Evolutionary conservation across 2,797 vertebrate species (phyloP).

Genomic region (Diplodus puntazzo): DNA sequence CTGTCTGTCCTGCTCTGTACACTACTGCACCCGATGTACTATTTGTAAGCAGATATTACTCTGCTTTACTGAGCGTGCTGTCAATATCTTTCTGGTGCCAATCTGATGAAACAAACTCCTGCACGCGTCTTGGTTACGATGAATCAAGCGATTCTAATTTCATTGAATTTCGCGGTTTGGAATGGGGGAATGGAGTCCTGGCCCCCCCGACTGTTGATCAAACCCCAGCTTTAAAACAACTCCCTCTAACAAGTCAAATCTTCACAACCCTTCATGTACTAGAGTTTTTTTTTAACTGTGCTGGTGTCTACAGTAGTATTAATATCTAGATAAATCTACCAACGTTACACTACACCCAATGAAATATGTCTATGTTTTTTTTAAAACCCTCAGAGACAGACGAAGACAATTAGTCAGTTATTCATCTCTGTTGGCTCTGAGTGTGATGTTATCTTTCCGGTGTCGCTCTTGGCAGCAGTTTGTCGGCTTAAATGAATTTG

Average conservation of each 20-base stretch:
- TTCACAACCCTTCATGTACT: background rate
- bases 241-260: background rate
- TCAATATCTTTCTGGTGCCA: background rate
- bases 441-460: background rate
- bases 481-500: conserved; percentile 1
- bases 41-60: background rate
- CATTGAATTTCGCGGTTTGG: conserved; percentile 34
- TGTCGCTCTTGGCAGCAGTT: conserved; percentile 4
- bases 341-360: too few relatives aligned
- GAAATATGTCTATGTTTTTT: background rate
- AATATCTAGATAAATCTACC: background rate
- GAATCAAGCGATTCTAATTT: conserved; percentile 7
- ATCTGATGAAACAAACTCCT: background rate
- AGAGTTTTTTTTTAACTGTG: background rate
- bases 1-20: background rate
- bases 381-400: background rate
- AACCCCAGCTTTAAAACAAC: background rate
- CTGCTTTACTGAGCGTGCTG: background rate
- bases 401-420: background rate
- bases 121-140: conserved; percentile 1
- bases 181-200: conserved; percentile 6
- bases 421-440: background rate
- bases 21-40: conserved; percentile 1
- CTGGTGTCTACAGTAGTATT: background rate
- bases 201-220: conserved; percentile 2